Base-by-base conservation (phyloP, 2,888 invertebrate genomes). In the Sussaba pulchella region DNA sequence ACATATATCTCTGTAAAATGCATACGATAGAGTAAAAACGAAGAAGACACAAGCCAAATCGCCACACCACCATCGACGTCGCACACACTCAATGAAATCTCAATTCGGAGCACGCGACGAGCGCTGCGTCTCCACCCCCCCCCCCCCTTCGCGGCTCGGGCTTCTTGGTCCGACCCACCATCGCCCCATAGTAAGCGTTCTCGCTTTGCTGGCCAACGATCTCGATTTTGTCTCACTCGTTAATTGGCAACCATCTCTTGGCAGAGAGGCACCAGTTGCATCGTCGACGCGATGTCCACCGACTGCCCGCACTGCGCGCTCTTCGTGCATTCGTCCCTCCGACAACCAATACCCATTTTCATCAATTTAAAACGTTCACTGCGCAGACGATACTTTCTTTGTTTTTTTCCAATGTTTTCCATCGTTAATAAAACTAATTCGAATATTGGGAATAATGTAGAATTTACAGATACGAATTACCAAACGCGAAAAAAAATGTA, bases 101-200 rank as follows among this genome's bases (percentile, higher is more conserved):
- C 72, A 73, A 73, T 73, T 73, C 73, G 73, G 57, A 74, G 66
- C 64, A 74, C 72, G 72, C 72, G 73, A 74, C 73, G 57, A 26
- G 61, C 41, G 19, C 19, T 31, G 39, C 45, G 10, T 4, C 61
- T 61, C 61, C 1, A 10, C 41, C 31, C 10, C 45, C 31, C 1
- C 41, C 14, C 9, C 8, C 19, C 12, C 19, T 12, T 36, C 21
- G 9, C 31, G 21, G n/a, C n/a, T n/a, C n/a, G n/a, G n/a, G n/a
- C n/a, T n/a, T n/a, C n/a, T n/a, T n/a, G n/a, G n/a, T n/a, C n/a
- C n/a, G n/a, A n/a, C n/a, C n/a, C 31, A 31, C 31, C 31, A 31
- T 31, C 31, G 31, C 2, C 31, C 4, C n/a, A n/a, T n/a, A n/a
- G n/a, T n/a, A n/a, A 5, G 31, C 31, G 14, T 26, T 57, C 54